phyloP scores from a whole-genome alignment of 1,140 invertebrate species.

The Atta colombica region DNA sequence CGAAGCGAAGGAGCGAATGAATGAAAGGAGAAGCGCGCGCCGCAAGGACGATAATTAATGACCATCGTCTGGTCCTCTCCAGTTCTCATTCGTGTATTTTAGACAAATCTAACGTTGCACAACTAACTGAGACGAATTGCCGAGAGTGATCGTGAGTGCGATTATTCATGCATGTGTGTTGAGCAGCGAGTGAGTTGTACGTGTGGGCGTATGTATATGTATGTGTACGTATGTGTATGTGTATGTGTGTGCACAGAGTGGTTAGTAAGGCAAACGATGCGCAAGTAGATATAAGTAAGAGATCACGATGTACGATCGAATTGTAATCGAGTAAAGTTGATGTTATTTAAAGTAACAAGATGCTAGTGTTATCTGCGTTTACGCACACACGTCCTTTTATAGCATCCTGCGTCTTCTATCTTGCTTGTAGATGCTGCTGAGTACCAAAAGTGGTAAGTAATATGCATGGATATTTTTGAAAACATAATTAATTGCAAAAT shows the following conservation, averaged over 20 bases:
- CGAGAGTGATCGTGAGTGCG: slow-evolving; percentile 51
- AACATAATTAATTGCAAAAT: not conserved
- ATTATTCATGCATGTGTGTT: slow-evolving; percentile 24
- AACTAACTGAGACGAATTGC: slow-evolving; percentile 78
- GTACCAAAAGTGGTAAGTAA: slow-evolving; percentile 35
- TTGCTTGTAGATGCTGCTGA: not conserved
- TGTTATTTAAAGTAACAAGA: slow-evolving; percentile 85
- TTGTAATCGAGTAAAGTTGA: slow-evolving; percentile 85
- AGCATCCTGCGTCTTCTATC: not conserved
- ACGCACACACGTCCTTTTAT: not conserved
- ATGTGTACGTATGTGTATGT: not conserved
- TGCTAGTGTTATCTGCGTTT: slow-evolving; percentile 71
- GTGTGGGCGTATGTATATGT: not conserved
- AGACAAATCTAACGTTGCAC: slow-evolving; percentile 81
- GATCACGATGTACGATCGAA: slow-evolving; percentile 81
- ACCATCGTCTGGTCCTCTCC: slow-evolving; percentile 57
- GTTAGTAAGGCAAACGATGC: slow-evolving; percentile 63
- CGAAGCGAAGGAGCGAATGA: slow-evolving; percentile 27
- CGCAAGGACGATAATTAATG: slow-evolving; percentile 67
- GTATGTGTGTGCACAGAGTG: slow-evolving; percentile 8
- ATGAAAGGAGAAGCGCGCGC: slow-evolving; percentile 41
- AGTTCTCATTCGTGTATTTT: slow-evolving; percentile 73
- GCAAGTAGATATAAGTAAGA: slow-evolving; percentile 68
- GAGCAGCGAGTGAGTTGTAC: not conserved
- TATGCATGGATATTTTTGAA: not conserved